Evolutionary conservation across 2,797 vertebrate species (phyloP).

Genomic region (Leptatherina wallacei): DNA sequence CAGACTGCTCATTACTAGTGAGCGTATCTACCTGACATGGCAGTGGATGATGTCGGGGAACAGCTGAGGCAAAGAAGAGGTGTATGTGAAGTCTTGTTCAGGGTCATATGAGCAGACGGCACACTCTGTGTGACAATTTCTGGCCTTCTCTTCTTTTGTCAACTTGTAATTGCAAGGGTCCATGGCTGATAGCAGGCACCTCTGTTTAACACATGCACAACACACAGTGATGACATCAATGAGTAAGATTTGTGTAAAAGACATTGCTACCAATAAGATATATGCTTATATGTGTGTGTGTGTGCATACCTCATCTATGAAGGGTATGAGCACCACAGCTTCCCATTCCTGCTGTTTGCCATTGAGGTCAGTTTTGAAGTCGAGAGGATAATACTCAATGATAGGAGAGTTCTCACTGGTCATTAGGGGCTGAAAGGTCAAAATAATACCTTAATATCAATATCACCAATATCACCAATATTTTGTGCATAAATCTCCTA

Average conservation of each 20-base stretch:
- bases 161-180: slow-evolving; percentile 85
- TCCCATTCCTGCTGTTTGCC: slow-evolving; percentile 99
- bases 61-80: slow-evolving; percentile 86
- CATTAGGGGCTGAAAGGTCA: slow-evolving; percentile 90
- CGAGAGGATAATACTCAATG: slow-evolving; percentile 94
- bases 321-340: slow-evolving; percentile 97
- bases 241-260: not conserved
- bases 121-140: slow-evolving; percentile 93
- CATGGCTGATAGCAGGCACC: slow-evolving; percentile 93
- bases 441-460: not conserved
- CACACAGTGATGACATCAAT: not conserved
- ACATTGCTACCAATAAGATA: no score
- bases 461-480: not conserved
- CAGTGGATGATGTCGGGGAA: slow-evolving; percentile 89
- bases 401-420: slow-evolving; percentile 90
- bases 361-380: slow-evolving; percentile 98
- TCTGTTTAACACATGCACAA: slow-evolving; percentile 77
- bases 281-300: not conserved
- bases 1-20: not conserved
- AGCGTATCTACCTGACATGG: slow-evolving; percentile 83
- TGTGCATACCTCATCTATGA: slow-evolving; percentile 92
- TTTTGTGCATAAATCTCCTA: not conserved
- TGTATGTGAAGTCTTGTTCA: slow-evolving; percentile 83
- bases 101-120: slow-evolving; percentile 86
- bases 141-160: slow-evolving; percentile 86